Conservation (phyloP, 2,113 vertebrate genomes). For the Pipra filicauda region DNA sequence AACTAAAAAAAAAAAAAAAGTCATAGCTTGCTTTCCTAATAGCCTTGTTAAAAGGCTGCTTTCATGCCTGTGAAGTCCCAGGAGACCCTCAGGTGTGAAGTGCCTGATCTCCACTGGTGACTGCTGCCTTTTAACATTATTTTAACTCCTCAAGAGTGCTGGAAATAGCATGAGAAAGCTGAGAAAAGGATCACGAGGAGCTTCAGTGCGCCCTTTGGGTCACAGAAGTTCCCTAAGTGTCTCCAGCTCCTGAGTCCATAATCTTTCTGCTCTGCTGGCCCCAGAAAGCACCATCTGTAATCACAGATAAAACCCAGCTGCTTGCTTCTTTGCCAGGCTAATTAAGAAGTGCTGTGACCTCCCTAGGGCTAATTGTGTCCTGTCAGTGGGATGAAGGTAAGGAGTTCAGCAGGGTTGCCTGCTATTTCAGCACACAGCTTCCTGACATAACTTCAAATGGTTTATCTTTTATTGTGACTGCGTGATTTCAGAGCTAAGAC, state of each 20-base stretch:
- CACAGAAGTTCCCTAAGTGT: not conserved
- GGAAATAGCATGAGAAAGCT: not conserved
- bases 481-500: not conserved
- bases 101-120: not conserved
- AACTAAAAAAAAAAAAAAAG: not conserved
- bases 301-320: conserved; percentile 11
- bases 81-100: not conserved
- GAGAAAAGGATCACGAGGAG: not conserved
- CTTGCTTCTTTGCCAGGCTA: not conserved
- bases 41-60: not conserved
- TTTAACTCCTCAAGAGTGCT: not conserved
- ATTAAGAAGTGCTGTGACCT: not conserved
- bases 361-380: not conserved
- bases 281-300: not conserved
- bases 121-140: not conserved
- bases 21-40: not conserved
- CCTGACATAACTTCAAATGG: not conserved
- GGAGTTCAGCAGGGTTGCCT: not conserved
- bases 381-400: not conserved
- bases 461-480: not conserved
- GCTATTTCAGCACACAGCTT: not conserved
- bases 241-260: not conserved
- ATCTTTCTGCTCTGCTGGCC: not conserved
- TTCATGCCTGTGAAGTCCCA: not conserved
- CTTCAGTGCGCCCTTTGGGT: not conserved